Base-by-base conservation (phyloP, 1,140 invertebrate genomes). In the Melanaphis sacchari region DNA sequence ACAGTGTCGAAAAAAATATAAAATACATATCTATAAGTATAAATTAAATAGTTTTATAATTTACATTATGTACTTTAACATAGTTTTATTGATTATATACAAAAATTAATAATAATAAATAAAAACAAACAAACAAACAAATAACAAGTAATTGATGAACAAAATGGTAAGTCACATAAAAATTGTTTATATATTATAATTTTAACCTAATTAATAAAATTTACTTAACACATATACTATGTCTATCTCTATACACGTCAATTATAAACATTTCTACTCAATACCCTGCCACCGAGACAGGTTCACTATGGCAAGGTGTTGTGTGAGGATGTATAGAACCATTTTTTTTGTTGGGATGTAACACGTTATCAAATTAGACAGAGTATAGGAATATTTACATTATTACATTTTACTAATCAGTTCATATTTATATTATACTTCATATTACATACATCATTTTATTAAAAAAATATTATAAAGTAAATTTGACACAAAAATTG, bases 41-140 rank as follows among this genome's bases (percentile, higher is more conserved):
- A 85, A 85, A 31, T 11, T 26, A 38, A 36, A 38, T 84, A 84
- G 24, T 26, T 8, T 5, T 9, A 84, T 24, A 84, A 24, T 84
- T 40, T 11, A 84, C 38, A 40, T 84, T 41, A 84, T 38, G 9
- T 84, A 84, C 1, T 40, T 84, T 84, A 82, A 82, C 22, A 84
- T 84, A 84, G 26, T 24, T 24, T 21, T 24, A 84, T 22, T 84
- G 22, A 41, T 24, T 40, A 84, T 26, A 84, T 8, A 84, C 6
- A 82, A 38, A 38, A 38, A 82, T 38, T 38, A 36, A 38, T 22
- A 40, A 38, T 38, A 59, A 31, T 59, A 31, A 26, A 8, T 59
- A 40, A 84, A 84, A 21, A 84, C 81, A 84, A 84, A 84, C 81
- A 84, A 82, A 82, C 40, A 82, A n/a, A n/a, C n/a, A n/a, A n/a